Evolutionary conservation across 2,888 invertebrate genomes (phyloP).

Genomic region (Tetragonisca angustula): DNA sequence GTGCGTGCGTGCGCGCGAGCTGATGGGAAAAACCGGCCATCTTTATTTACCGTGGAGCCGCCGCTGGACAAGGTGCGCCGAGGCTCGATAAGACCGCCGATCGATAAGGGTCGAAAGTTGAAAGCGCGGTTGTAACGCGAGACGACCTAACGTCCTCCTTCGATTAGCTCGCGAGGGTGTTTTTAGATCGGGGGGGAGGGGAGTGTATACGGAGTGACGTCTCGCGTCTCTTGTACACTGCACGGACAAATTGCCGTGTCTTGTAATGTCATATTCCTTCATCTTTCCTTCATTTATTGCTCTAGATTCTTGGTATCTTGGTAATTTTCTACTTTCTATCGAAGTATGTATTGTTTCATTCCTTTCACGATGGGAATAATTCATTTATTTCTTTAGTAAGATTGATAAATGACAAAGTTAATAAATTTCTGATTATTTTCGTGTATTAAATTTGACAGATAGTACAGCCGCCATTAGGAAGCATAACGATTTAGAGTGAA

Average conservation of each 20-base stretch:
- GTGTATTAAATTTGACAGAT: no score
- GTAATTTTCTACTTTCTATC: no score
- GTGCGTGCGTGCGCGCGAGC: slow-evolving; percentile 40
- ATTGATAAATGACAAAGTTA: no score
- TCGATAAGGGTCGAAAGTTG: slow-evolving; percentile 68
- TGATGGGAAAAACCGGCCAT: slow-evolving; percentile 72
- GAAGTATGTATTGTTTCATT: no score
- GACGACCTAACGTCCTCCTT: slow-evolving; percentile 19
- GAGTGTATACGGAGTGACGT: neutral
- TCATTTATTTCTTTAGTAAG: no score
- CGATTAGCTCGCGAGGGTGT: neutral
- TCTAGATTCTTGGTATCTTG: no score
- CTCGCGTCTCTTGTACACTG: neutral
- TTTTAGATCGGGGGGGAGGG: neutral
- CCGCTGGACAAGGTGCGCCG: slow-evolving; percentile 59
- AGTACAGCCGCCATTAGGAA: no score
- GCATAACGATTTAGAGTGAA: no score
- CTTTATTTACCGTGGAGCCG: slow-evolving; percentile 74
- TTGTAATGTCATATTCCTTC: neutral
- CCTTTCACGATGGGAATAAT: no score
- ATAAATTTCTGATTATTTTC: no score
- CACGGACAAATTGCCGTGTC: neutral
- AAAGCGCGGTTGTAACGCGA: slow-evolving; percentile 61
- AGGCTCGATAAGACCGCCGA: slow-evolving; percentile 44
- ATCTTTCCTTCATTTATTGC: neutral